Base-by-base conservation (phyloP, 2,888 invertebrate genomes). In the Sussaba pulchella region DNA sequence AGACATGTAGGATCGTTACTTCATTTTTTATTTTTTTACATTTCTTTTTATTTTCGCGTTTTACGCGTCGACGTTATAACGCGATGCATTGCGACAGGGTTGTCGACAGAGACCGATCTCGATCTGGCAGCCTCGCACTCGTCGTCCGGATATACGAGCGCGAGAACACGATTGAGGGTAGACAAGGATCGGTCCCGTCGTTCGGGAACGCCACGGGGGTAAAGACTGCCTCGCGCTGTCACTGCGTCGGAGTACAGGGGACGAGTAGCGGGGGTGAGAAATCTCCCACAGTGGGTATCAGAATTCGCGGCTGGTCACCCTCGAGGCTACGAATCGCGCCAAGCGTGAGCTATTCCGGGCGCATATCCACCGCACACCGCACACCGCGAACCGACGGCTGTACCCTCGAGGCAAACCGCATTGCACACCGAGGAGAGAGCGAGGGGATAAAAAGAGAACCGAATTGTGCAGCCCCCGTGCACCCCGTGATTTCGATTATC, bases 401-500 rank as follows among this genome's bases (percentile, higher is more conserved):
- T 64, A 19, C 66, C 70, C 54, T 75, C 64, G 61, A 67, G 69
- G 59, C 39, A 10, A 45, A 36, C 36, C 31, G n/a, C 41, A 39
- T 12, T n/a, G n/a, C n/a, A n/a, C 26, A 41, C 43, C 26, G 31
- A 41, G 41, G 45, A 43, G 50, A 17, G 36, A 21, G 67, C n/a
- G n/a, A n/a, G 67, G 74, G 39, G 71, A 57, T 31, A 14, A 31
- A 74, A 72, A 61, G 50, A 79, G 79, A 63, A 39, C 61, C 41
- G 50, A 64, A 70, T 73, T 12, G 66, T 36, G 81, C 87, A 86
- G 87, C 87, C 89, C 88, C 89, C 87, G 66, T 45, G 36, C 63
- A 36, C 64, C 69, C 73, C 21, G 88, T 88, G 91, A 89, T 91
- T 90, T 91, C 91, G 91, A 90, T 91, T 90, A 91, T 90, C 91